A percentile compares a stretch with the other conserved stretches of the same genome.
phyloP scores from a whole-genome alignment of 2,797 vertebrate genomes.

The Emys orbicularis region DNA sequence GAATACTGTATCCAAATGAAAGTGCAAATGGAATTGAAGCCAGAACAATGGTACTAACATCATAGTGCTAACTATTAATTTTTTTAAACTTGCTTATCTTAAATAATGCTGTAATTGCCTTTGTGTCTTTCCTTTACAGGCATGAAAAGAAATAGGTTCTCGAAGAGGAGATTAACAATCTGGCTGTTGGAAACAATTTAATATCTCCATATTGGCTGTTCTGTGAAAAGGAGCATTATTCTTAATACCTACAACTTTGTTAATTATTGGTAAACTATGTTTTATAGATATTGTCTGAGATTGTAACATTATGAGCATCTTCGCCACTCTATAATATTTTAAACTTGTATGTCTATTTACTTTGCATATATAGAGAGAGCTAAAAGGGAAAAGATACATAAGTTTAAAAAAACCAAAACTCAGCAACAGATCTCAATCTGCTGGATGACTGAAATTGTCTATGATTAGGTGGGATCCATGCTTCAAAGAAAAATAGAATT shows the following conservation, averaged over 20 bases:
- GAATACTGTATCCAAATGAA: not conserved
- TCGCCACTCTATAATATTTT: not conserved
- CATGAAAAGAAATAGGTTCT: not conserved
- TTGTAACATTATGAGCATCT: not conserved
- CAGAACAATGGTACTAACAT: not conserved
- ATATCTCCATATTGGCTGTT: not conserved
- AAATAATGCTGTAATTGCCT: not conserved
- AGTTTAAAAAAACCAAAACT: not conserved
- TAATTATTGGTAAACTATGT: not conserved
- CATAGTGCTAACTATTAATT: not conserved
- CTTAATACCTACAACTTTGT: not conserved
- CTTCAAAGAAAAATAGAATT: not conserved
- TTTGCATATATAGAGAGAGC: too few species aligned
- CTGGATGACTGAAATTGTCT: not conserved
- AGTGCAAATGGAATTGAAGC: not conserved
- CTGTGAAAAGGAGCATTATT: not conserved
- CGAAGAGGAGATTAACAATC: not conserved
- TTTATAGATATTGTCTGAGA: not conserved
- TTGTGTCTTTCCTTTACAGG: not conserved
- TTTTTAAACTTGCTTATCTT: not conserved
- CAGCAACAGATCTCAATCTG: not conserved
- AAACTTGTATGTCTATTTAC: too few species aligned
- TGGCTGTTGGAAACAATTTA: not conserved
- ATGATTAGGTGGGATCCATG: not conserved
- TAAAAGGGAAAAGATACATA: not conserved